Percentiles rank a stretch among this genome's conserved stretches.
These are phyloP conservation scores for Myotis myotis DNA, from an alignment of 2,797 vertebrate genomes.

Conservation along the genomic window DNA sequence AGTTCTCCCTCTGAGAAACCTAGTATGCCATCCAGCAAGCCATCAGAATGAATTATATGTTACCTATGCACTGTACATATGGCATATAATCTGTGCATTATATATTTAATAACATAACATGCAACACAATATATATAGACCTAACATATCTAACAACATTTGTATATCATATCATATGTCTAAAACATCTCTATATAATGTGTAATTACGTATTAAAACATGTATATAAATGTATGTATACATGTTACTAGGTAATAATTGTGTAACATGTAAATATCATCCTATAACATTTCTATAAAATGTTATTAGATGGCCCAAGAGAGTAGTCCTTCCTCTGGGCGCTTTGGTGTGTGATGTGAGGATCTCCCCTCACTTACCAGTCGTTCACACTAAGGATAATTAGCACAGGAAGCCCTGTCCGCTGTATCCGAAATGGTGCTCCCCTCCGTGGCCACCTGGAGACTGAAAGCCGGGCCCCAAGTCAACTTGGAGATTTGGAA, in stretches of 20 bases:
- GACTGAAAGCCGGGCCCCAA: neutral
- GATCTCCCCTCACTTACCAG: neutral
- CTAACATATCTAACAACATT: neutral
- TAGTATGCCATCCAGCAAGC: neutral
- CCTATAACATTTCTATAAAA: neutral
- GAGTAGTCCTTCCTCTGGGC: neutral
- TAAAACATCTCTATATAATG: neutral
- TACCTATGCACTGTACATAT: neutral
- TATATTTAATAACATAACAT: no score
- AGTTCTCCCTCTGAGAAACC: neutral
- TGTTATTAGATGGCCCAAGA: neutral
- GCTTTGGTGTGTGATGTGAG: neutral
- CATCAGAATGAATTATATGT: neutral
- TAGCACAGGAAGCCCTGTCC: neutral
- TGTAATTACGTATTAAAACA: neutral
- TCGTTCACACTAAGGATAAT: neutral
- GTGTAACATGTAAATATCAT: neutral
- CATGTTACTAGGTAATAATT: neutral
- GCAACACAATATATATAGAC: neutral
- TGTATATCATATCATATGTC: neutral
- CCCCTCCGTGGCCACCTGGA: neutral
- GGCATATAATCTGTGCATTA: neutral
- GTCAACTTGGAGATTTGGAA: neutral
- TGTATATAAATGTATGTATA: neutral
- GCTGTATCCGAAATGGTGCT: neutral